phyloP scores from a whole-genome alignment of 2,113 vertebrate species.

The Mustelus asterias region DNA sequence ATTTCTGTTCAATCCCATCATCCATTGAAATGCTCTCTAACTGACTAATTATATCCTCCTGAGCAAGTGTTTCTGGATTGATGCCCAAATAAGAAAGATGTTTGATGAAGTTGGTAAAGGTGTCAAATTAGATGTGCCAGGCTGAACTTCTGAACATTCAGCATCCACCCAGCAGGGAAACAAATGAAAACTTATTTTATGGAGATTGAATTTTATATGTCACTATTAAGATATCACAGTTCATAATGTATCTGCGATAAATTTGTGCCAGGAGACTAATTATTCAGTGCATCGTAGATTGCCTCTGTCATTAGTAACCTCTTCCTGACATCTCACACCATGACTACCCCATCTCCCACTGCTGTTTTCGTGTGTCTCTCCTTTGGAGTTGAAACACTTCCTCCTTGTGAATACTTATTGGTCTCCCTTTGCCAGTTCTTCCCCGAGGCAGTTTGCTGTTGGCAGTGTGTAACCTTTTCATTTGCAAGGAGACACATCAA shows the following conservation, averaged over 20 bases:
- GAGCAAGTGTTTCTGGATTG: background rate
- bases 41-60: background rate
- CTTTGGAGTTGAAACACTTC: background rate
- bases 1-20: background rate
- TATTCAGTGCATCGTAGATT: background rate
- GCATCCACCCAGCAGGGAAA: background rate
- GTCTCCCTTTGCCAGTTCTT: background rate
- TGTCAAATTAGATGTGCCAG: background rate
- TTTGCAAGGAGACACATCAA: background rate
- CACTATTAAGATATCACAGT: background rate
- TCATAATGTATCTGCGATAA: background rate
- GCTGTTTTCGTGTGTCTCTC: accelerated
- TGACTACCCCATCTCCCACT: background rate
- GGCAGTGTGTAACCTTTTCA: background rate
- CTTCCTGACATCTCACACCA: background rate
- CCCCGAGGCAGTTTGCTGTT: background rate
- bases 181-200: background rate
- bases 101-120: background rate
- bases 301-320: background rate
- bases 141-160: background rate
- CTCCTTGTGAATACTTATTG: background rate
- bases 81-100: background rate
- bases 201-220: background rate
- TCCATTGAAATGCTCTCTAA: background rate
- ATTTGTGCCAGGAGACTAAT: background rate